Conservation (phyloP, 2,113 vertebrate genomes). For the Pimephales promelas region DNA sequence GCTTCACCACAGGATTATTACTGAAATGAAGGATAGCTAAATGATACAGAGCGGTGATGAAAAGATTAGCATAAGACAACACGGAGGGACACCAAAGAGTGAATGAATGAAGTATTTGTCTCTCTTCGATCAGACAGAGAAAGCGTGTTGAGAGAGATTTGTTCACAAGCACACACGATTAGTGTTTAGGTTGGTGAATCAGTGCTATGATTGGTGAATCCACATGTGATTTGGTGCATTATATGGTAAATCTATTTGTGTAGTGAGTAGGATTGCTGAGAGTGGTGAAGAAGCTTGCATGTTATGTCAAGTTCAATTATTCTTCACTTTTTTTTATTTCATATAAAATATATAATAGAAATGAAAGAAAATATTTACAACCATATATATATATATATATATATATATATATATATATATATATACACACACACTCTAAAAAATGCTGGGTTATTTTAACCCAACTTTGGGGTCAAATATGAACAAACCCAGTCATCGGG, state of each 20-base stretch:
- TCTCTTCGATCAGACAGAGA: slow-evolving; percentile 11
- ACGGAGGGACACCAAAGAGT: slow-evolving; percentile 39
- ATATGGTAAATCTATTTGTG: neutral
- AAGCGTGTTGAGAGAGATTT: neutral
- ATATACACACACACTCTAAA: too few species aligned
- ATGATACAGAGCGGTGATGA: slow-evolving; percentile 59
- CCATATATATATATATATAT: too few species aligned
- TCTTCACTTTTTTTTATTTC: too few species aligned
- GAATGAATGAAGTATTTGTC: slow-evolving; percentile 42
- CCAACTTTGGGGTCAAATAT: too few species aligned
- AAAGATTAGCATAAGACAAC: slow-evolving; percentile 51
- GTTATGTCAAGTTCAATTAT: too few species aligned
- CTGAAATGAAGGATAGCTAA: slow-evolving; percentile 57
- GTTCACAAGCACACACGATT: too few species aligned
- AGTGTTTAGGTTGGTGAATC: neutral
- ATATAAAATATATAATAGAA: too few species aligned
- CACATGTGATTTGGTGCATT: neutral
- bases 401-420: too few species aligned
- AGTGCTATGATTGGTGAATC: neutral
- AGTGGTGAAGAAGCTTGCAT: too few species aligned
- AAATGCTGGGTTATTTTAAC: too few species aligned
- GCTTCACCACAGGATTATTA: slow-evolving; percentile 50
- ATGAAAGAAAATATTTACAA: too few species aligned
- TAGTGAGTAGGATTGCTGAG: neutral
- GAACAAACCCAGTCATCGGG: too few species aligned